These are phyloP conservation scores for Thalassarche chlororhynchos DNA, from an alignment of 2,113 vertebrate species.

Conservation along the genomic window DNA sequence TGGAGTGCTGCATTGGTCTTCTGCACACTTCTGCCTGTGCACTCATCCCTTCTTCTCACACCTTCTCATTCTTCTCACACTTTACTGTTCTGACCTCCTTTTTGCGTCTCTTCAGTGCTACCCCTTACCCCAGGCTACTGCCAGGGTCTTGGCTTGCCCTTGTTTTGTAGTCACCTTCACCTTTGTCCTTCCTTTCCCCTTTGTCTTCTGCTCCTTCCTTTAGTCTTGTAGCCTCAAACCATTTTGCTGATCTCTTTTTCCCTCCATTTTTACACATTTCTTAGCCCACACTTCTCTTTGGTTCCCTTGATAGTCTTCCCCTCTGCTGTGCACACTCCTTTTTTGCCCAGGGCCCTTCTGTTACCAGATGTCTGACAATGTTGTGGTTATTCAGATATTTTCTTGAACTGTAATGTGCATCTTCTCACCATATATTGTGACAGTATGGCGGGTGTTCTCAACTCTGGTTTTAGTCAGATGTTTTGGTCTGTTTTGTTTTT, in stretches of 20 bases:
- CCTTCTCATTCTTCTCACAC: neutral
- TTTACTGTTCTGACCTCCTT: neutral
- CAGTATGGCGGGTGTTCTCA: neutral
- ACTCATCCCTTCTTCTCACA: neutral
- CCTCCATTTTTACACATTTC: neutral
- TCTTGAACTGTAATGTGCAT: neutral
- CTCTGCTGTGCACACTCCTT: neutral
- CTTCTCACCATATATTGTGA: neutral
- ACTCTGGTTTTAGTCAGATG: neutral
- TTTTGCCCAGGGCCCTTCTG: neutral
- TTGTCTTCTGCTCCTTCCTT: neutral
- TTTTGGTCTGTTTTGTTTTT: neutral
- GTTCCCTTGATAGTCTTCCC: neutral
- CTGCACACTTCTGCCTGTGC: neutral
- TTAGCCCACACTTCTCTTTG: neutral
- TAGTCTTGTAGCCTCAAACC: neutral
- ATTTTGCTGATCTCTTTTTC: neutral
- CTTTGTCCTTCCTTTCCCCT: neutral
- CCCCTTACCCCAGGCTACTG: neutral
- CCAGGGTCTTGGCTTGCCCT: neutral
- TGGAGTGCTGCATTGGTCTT: neutral
- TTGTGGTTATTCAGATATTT: neutral
- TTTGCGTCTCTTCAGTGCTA: neutral
- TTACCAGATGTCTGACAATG: neutral
- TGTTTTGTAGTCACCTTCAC: neutral